A percentile compares a stretch with the other conserved stretches of the same genome.
phyloP scores from a whole-genome alignment of 2,888 invertebrate species.

The Coelopa pilipes region DNA sequence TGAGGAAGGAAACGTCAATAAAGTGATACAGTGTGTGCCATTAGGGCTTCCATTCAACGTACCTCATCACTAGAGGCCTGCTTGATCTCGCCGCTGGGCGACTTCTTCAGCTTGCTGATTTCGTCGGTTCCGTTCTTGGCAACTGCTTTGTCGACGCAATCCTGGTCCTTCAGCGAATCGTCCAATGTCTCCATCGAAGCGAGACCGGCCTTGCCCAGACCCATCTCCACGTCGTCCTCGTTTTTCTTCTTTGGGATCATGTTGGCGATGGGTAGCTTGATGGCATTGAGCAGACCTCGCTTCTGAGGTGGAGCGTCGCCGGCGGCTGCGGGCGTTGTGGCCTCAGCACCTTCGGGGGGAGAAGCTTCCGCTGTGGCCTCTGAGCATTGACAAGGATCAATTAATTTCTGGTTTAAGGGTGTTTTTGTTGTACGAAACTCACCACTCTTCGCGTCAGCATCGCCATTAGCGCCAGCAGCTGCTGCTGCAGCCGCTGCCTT shows the following conservation, averaged over 20 bases:
- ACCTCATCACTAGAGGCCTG: slow-evolving; percentile 65
- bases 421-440: slow-evolving; percentile 42
- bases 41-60: slow-evolving; percentile 30
- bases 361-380: slow-evolving; percentile 61
- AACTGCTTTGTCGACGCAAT: slow-evolving; percentile 69
- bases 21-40: too few relatives aligned
- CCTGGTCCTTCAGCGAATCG: slow-evolving; percentile 75
- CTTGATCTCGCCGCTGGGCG: slow-evolving; percentile 58
- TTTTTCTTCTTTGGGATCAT: slow-evolving; percentile 71
- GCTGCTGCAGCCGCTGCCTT: slow-evolving; percentile 50
- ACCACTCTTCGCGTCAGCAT: slow-evolving; percentile 64
- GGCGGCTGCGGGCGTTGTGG: slow-evolving; percentile 34
- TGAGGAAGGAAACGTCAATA: slow-evolving; percentile 19
- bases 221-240: slow-evolving; percentile 70
- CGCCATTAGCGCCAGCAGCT: slow-evolving; percentile 50
- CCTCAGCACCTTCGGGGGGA: slow-evolving; percentile 46
- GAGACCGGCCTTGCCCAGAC: slow-evolving; percentile 74
- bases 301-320: slow-evolving; percentile 61
- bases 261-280: slow-evolving; percentile 73
- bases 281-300: slow-evolving; percentile 71
- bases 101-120: slow-evolving; percentile 75
- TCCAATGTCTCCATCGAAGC: slow-evolving; percentile 86
- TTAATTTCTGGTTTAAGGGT: neutral
- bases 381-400: slow-evolving; percentile 36
- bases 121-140: slow-evolving; percentile 72